Conservation (phyloP, 1,140 invertebrate species). For the Thereuonema tuberculata region DNA sequence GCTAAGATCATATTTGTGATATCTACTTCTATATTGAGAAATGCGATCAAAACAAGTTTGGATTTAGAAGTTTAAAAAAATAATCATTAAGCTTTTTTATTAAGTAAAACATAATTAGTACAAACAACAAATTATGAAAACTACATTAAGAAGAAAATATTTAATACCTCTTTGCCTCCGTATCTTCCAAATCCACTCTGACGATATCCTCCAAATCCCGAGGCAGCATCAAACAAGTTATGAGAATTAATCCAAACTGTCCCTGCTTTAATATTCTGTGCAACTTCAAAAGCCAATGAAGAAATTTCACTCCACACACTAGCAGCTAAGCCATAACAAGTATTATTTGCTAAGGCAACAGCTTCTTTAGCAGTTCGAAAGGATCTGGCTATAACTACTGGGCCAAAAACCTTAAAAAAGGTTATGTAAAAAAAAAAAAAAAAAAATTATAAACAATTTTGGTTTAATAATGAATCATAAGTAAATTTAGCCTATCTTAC, state of each 20-base stretch:
- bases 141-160: too few species aligned
- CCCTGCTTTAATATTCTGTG: slow-evolving; percentile 36
- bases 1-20: too few species aligned
- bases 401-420: slow-evolving; percentile 30
- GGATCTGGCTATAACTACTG: slow-evolving; percentile 36
- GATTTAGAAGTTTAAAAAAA: too few species aligned
- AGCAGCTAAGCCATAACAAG: slow-evolving; percentile 35
- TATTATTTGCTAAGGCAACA: slow-evolving; percentile 40
- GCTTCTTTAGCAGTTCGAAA: slow-evolving; percentile 47
- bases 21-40: too few species aligned
- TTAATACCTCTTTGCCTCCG: not conserved
- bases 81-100: too few species aligned
- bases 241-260: slow-evolving; percentile 45
- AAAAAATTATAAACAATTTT: too few species aligned
- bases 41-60: too few species aligned
- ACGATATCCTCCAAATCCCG: slow-evolving; percentile 37
- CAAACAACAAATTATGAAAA: too few species aligned
- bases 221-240: slow-evolving; percentile 37
- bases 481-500: too few species aligned
- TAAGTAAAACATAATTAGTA: too few species aligned
- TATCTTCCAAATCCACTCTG: slow-evolving; percentile 33
- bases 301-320: slow-evolving; percentile 45
- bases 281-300: slow-evolving; percentile 40
- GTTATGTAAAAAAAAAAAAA: too few species aligned
- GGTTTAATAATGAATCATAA: too few species aligned